phyloP scores from a whole-genome alignment of 2,797 vertebrate genomes.

The Carduelis carduelis region DNA sequence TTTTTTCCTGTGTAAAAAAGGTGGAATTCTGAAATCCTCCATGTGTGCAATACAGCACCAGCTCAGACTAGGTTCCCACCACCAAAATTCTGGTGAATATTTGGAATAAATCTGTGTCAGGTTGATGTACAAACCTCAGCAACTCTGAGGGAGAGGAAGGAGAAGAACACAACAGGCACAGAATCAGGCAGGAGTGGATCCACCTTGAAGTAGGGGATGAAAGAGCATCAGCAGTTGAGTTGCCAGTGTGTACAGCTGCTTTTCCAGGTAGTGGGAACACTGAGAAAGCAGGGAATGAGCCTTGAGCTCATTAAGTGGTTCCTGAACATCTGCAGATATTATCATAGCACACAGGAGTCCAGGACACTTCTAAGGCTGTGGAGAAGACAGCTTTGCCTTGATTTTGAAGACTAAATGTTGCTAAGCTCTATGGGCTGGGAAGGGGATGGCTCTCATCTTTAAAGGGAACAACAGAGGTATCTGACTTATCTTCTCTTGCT shows the following conservation, averaged over 20 bases:
- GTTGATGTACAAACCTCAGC: background rate
- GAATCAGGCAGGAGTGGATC: rapidly evolving
- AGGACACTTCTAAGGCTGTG: background rate
- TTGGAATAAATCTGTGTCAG: background rate
- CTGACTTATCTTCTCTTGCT: conserved; percentile 64
- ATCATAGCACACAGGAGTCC: background rate
- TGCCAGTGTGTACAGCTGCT: background rate
- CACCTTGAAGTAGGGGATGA: background rate
- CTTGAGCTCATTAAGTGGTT: background rate
- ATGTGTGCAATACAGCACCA: background rate
- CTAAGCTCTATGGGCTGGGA: background rate
- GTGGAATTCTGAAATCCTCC: background rate
- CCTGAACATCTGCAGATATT: background rate
- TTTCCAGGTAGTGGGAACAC: background rate
- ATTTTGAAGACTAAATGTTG: background rate
- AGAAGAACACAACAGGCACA: background rate
- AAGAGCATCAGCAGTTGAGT: background rate
- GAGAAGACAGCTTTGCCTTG: background rate
- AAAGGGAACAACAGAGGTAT: conserved; percentile 39
- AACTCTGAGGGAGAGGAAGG: background rate
- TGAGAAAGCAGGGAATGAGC: background rate
- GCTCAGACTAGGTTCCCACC: background rate
- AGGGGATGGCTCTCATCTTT: conserved; percentile 50
- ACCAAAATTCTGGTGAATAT: background rate
- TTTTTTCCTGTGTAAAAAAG: background rate